Percentiles rank a stretch among this genome's conserved stretches.
These are phyloP conservation scores for Sicus ferrugineus DNA, from an alignment of 2,888 invertebrate species.

Conservation along the genomic window DNA sequence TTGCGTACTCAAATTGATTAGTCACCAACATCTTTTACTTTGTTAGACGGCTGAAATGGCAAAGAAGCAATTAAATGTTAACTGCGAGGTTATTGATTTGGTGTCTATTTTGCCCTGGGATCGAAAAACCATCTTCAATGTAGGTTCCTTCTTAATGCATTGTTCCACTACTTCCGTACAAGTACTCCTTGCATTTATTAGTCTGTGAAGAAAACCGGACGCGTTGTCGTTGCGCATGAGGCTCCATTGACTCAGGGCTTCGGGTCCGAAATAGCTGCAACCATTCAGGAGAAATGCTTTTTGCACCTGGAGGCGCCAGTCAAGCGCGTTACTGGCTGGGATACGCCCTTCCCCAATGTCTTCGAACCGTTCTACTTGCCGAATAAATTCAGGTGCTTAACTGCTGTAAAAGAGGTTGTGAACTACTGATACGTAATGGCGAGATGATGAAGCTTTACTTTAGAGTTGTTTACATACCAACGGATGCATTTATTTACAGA, in stretches of 20 bases:
- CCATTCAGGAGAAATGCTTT: constrained; percentile 94
- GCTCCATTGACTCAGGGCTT: constrained; percentile 96
- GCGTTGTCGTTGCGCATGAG: constrained; percentile 91
- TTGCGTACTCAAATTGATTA: no score
- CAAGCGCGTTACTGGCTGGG: constrained; percentile 87
- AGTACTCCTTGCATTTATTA: constrained; percentile 60
- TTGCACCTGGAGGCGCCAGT: constrained; percentile 93
- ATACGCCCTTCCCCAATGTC: constrained; percentile 96
- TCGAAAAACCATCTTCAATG: constrained; percentile 85
- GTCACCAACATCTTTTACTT: background rate
- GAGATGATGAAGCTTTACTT: background rate
- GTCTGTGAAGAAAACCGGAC: constrained; percentile 95
- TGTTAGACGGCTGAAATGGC: constrained; percentile 85
- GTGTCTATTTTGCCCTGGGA: constrained; percentile 98
- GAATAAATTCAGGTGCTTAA: constrained; percentile 89
- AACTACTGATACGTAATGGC: constrained; percentile 69
- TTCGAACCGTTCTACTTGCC: constrained; percentile 97
- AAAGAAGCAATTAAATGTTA: constrained; percentile 73
- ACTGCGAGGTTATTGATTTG: constrained; percentile 96
- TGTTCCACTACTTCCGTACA: background rate
- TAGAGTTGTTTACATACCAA: constrained; percentile 39
- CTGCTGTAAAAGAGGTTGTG: constrained; percentile 79
- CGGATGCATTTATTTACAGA: constrained; percentile 54
- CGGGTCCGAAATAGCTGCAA: constrained; percentile 93
- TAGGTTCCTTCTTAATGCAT: constrained; percentile 68